Base-by-base conservation (phyloP, 2,113 vertebrate species). In the Menura novaehollandiae region DNA sequence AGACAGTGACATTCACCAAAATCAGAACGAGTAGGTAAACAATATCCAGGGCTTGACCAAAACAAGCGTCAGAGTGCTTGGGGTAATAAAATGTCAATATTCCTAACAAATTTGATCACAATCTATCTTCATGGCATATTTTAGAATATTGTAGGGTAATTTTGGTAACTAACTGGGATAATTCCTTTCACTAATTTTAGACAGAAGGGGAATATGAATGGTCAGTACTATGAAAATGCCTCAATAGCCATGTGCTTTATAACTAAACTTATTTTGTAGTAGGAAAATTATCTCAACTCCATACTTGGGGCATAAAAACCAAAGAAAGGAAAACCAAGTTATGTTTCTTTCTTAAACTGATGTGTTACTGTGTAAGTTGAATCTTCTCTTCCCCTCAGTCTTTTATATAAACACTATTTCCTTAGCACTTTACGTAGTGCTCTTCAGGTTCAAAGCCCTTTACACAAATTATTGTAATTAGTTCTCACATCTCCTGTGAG, bases 391-490 rank as follows among this genome's bases (percentile, higher is more conserved):
- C 51, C 51, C 39, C 33, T 85, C 68, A 41, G 76, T 80, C 67
- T 96, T 89, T 84, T 88, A 37, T 59, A 80, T 88, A 83, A 86
- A 83, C 55, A 18, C 37, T 47, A 19, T 75, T 94, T 94, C 43
- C 68, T 78, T 92, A 75, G 47, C 64, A 64, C 47, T 94, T 94
- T 84, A 74, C 10, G 5, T 71, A 90, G 55, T 89, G 56, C 90
- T 78, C 94, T 96, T 86, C 68, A 88, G 72, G 85, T 96, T 96
- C 91, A 91, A 56, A 95, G 71, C 88, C 72, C 88, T 94, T 95
- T 92, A 68, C 63, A 67, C 64, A 89, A 93, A 92, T 90, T 94
- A 91, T 74, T 96, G 91, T 96, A 96, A 94, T 97, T 94, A 96
- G 90, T 93, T 95, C 90, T 91, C 56, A 67, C 47, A 84, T 95